Base-by-base conservation (phyloP, 1,140 invertebrate species). In the Pteromalus puparum region DNA sequence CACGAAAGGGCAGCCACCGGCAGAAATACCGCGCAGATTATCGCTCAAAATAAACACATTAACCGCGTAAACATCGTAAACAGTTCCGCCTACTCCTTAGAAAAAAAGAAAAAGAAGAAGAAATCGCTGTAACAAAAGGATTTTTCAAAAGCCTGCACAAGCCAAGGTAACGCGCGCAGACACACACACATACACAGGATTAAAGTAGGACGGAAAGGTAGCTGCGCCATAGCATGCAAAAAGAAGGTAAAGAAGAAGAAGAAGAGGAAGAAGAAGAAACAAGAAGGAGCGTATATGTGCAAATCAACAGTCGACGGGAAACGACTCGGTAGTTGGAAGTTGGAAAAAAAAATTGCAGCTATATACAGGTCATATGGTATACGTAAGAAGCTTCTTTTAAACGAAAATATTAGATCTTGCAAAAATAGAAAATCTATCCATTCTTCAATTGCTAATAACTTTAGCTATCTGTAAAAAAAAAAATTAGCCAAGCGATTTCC, bases 141-240 rank as follows among this genome's bases (percentile, higher is more conserved):
- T 87, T 88, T n/a, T 61, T 61, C 53, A 61, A 61, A 61, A 61
- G 53, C 53, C 53, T 21, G 53, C 53, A 18, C 53, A 7, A 7
- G 21, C 53, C 6, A 18, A 48, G 46, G 46, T 13, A 48, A 48
- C 4, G 30, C 30, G 3, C 30, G 30, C 30, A 34, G 3, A 34
- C 30, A 5, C 15, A 48, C 0, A 18, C 21, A n/a, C 38, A 42
- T 10, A 42, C 38, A 61, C 38, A 61, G 53, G 53, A 61, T 88
- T 34, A 48, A 78, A 78, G 76, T 80, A 80, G 61, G 77, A 61
- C 77, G 77, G 77, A 79, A 79, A 68, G 77, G 21, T 68, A 68
- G 30, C 48, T 9, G n/a, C 13, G 4, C 46, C 30, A 42, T 46
- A n/a, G 10, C 9, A 28, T 4, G 15, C 30, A 46, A 34, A 6